Evolutionary conservation across 2,113 vertebrate species (phyloP).

Genomic region (Archilochus colubris): DNA sequence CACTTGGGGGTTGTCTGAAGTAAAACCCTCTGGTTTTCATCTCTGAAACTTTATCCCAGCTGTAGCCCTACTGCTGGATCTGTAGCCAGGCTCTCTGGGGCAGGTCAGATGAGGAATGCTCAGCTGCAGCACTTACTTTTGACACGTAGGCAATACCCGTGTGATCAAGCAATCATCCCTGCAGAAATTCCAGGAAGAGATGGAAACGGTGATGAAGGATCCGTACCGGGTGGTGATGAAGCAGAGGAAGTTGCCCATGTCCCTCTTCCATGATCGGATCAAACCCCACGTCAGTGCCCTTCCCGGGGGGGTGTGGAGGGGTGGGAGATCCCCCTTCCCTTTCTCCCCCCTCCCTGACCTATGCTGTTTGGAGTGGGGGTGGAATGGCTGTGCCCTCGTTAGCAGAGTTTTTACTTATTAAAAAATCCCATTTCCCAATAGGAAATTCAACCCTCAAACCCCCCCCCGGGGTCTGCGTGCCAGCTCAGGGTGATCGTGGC

Average conservation of each 20-base stretch:
- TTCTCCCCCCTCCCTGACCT: no score
- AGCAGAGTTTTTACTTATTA: no score
- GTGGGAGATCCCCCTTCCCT: no score
- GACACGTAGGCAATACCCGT: slow-evolving; percentile 88
- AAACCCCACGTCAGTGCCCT: slow-evolving; percentile 88
- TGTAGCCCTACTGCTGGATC: no score
- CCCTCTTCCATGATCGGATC: slow-evolving; percentile 88
- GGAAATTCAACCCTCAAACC: not conserved
- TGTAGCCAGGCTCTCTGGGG: not conserved
- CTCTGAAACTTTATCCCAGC: no score
- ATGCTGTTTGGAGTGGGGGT: no score
- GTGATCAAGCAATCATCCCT: slow-evolving; percentile 97
- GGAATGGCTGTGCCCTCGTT: not conserved
- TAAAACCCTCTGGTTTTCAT: not conserved
- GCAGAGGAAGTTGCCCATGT: slow-evolving; percentile 93
- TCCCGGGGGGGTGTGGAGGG: no score
- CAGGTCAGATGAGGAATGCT: not conserved
- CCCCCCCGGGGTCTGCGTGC: no score
- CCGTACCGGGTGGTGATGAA: slow-evolving; percentile 96
- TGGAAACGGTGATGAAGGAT: slow-evolving; percentile 90
- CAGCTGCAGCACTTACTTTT: not conserved
- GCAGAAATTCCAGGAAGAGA: slow-evolving; percentile 97
- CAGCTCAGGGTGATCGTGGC: no score
- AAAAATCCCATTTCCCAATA: not conserved
- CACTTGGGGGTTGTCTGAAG: not conserved